These are phyloP conservation scores for Lissocephala sabroskyi DNA, from an alignment of 2,888 invertebrate species.

Conservation along the genomic window DNA sequence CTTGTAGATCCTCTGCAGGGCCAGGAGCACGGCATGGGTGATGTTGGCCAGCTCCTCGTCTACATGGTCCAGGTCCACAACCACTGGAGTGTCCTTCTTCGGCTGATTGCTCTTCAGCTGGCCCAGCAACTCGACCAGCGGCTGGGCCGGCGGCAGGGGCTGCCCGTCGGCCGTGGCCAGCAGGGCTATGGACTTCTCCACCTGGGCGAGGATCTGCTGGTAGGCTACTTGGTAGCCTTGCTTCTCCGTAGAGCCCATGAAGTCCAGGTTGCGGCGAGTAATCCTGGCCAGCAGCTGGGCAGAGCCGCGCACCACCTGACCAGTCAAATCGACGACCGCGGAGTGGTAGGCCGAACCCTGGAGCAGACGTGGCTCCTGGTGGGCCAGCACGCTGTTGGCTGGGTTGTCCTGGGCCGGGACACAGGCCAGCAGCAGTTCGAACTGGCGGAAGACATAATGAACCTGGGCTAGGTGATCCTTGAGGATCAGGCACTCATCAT, in stretches of 20 bases:
- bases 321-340: conserved; percentile 34
- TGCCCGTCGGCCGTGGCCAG: conserved; percentile 24
- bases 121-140: conserved; percentile 45
- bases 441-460: conserved; percentile 77
- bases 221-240: conserved; percentile 28
- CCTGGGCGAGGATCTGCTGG: conserved; percentile 26
- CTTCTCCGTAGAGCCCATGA: conserved; percentile 51
- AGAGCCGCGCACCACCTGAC: conserved; percentile 37
- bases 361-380: conserved; percentile 23
- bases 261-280: conserved; percentile 52
- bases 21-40: conserved; percentile 74
- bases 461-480: conserved; percentile 53
- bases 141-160: conserved; percentile 57
- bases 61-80: conserved; percentile 49
- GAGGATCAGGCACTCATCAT: conserved; percentile 42
- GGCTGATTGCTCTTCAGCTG: conserved; percentile 20
- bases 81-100: neutral
- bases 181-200: conserved; percentile 26
- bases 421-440: conserved; percentile 78
- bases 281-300: conserved; percentile 48
- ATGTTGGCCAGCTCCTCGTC: conserved; percentile 73
- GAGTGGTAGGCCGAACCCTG: conserved; percentile 26
- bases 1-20: conserved; percentile 77
- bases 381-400: conserved; percentile 35
- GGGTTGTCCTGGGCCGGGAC: conserved; percentile 73